phyloP scores from a whole-genome alignment of 1,140 invertebrate genomes.

The Dendrolimus kikuchii region DNA sequence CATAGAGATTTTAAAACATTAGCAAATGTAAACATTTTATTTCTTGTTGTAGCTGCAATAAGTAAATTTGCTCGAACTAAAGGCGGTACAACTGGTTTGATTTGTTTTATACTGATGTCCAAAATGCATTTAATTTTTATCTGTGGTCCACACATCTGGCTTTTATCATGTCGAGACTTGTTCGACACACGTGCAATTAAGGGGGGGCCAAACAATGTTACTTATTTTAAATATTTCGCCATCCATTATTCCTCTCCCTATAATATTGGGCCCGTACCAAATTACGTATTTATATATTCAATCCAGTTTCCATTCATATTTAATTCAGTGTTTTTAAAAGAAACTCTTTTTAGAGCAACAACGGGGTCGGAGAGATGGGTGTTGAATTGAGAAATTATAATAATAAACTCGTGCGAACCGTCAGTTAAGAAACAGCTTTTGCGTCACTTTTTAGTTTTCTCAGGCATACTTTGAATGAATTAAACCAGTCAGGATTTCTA shows the following conservation, averaged over 20 bases:
- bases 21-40: too few relatives aligned
- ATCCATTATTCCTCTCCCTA: conserved; percentile 55
- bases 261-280: conserved; percentile 58
- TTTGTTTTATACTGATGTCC: too few relatives aligned
- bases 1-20: too few relatives aligned
- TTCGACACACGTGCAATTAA: conserved; percentile 30
- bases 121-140: not conserved
- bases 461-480: too few relatives aligned
- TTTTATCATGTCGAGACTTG: conserved; percentile 26
- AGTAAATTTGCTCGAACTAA: too few relatives aligned
- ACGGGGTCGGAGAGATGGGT: conserved; percentile 61
- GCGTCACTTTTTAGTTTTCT: too few relatives aligned
- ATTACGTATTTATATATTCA: conserved; percentile 68
- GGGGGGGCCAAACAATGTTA: conserved; percentile 26
- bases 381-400: conserved; percentile 62
- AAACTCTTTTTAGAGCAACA: conserved; percentile 53
- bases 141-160: conserved; percentile 21
- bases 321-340: conserved; percentile 63
- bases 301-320: conserved; percentile 67
- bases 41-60: too few relatives aligned
- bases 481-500: too few relatives aligned
- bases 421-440: not conserved
- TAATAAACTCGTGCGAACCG: conserved; percentile 52
- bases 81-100: too few relatives aligned
- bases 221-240: conserved; percentile 53